Conservation (phyloP, 2,888 invertebrate genomes). For the Nomada hirtipes region DNA sequence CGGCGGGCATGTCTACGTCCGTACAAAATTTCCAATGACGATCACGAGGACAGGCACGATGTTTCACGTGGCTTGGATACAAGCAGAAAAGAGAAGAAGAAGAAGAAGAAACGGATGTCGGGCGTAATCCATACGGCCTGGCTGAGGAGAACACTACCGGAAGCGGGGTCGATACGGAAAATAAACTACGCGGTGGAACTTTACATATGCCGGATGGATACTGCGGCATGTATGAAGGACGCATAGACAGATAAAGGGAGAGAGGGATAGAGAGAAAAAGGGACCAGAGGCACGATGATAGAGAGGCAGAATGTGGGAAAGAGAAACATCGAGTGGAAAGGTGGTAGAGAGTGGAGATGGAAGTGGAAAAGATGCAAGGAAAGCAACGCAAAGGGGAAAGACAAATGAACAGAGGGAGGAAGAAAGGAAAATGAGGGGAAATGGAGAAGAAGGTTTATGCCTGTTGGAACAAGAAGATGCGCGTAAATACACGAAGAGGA, state of each 20-base stretch:
- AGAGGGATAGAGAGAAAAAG: neutral
- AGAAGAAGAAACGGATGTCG: slow-evolving; percentile 29
- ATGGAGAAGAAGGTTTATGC: too few relatives aligned
- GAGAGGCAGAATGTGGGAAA: neutral
- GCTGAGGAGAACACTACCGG: slow-evolving; percentile 56
- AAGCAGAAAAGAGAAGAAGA: slow-evolving; percentile 31
- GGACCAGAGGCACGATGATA: slow-evolving; percentile 2
- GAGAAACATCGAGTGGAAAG: neutral
- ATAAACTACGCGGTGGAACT: slow-evolving; percentile 63
- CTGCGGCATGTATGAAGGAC: slow-evolving; percentile 53
- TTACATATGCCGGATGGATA: slow-evolving; percentile 54
- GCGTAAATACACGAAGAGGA: too few relatives aligned
- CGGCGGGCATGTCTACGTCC: neutral
- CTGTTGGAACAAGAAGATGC: too few relatives aligned
- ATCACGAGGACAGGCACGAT: slow-evolving; percentile 6
- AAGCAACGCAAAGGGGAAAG: neutral
- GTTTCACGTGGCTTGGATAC: slow-evolving; percentile 23
- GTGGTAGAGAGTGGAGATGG: slow-evolving; percentile 18
- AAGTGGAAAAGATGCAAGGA: slow-evolving; percentile 3
- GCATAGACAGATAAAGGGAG: slow-evolving; percentile 7
- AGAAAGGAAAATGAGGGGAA: neutral
- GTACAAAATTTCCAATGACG: slow-evolving; percentile 32
- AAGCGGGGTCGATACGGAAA: slow-evolving; percentile 68
- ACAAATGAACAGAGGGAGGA: slow-evolving; percentile 9
- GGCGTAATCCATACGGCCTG: slow-evolving; percentile 61